phyloP scores from a whole-genome alignment of 2,113 vertebrate genomes.

The Setophaga kirtlandii region DNA sequence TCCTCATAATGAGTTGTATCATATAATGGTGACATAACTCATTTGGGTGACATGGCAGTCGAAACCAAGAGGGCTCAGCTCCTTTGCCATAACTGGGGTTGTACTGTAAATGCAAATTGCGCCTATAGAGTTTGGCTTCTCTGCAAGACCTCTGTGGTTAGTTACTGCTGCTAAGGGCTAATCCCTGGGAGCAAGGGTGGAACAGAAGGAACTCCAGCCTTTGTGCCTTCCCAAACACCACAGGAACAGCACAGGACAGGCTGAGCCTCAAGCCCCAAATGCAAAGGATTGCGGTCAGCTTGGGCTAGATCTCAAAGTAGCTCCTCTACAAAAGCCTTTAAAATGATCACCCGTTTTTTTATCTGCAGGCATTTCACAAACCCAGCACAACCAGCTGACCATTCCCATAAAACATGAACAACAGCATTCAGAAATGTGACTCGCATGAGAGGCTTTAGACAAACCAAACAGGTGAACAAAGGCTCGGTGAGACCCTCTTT shows the following conservation, averaged over 20 bases:
- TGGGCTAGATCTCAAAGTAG: neutral
- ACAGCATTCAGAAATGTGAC: neutral
- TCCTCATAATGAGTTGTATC: neutral
- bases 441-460: neutral
- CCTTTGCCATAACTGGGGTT: neutral
- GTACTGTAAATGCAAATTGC: neutral
- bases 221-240: neutral
- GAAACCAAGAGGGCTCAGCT: neutral
- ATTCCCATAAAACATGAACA: neutral
- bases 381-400: neutral
- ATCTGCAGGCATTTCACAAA: neutral
- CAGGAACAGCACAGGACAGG: neutral
- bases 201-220: neutral
- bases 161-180: neutral
- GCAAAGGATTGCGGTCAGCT: neutral
- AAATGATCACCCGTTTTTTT: neutral
- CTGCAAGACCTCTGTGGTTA: neutral
- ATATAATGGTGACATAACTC: neutral
- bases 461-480: constrained; percentile 3
- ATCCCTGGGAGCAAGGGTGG: neutral
- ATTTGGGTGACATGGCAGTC: neutral
- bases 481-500: neutral
- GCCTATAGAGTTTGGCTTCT: neutral
- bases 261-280: neutral
- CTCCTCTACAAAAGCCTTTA: neutral